Base-by-base conservation (phyloP, 2,797 vertebrate genomes). In the Urophycis tenuis region DNA sequence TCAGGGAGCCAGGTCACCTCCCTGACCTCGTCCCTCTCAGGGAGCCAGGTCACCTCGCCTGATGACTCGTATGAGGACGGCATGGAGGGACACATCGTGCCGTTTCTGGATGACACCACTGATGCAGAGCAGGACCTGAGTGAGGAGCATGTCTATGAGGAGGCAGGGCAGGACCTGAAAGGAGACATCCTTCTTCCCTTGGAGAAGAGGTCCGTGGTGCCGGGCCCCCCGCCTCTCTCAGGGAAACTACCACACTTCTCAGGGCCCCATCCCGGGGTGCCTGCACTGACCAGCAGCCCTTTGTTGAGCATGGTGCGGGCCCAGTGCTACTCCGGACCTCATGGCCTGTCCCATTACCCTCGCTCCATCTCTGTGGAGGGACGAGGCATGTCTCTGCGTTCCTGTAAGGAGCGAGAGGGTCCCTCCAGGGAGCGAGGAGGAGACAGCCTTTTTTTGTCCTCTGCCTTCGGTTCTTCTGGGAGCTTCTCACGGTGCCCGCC, bases 341-440 rank as follows among this genome's bases (percentile, higher is more conserved):
- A 93, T 67, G 92, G 92, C 81, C 93, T 97, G 85, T 89, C 95
- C 77, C 87, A 96, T 22, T 96, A 97, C 82, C 95, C 96, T 1
- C 92, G 95, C 2, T 98, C 96, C 15, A 91, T 94, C 12, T 96
- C 95, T 4, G 90, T 96, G 86, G 96, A 97, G 87, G 95, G 93
- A 73, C 93, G 92, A 19, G 94, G 95, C 77, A 80, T 84, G 1
- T 87, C 95, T 0, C 76, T 92, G 71, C 91, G 91, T 75, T 74
- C 91, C 83, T 94, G 92, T 86, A 88, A 89, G 81, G 93, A 93
- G 78, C 87, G 84, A 0, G 94, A 95, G 45, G 86, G 80, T 4
- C 89, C 91, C 15, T 53, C 90, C 19, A 84, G 84, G 77, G 76
- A 91, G 0, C 92, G 87, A 83, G 92, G 91, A 33, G 91, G 93